These are phyloP conservation scores for Acleris emargana DNA, from an alignment of 2,888 invertebrate genomes.

Conservation along the genomic window DNA sequence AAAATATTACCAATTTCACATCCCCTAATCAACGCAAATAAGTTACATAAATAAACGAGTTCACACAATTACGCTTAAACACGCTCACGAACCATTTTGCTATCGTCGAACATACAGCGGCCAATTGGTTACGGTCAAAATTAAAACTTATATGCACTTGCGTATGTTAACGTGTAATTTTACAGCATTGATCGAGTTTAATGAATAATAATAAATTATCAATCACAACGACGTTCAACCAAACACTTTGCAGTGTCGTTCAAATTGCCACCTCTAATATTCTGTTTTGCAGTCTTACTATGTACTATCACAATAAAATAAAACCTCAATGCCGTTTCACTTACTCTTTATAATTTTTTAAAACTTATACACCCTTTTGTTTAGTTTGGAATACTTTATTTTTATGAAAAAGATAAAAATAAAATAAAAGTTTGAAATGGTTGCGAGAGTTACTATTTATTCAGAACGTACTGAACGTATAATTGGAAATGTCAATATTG, in stretches of 20 bases:
- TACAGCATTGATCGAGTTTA: slow-evolving; percentile 9
- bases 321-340: neutral
- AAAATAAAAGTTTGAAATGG: too few species aligned
- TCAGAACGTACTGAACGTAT: slow-evolving; percentile 25
- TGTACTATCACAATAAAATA: neutral
- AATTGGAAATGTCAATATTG: slow-evolving; percentile 27
- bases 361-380: too few species aligned
- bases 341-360: too few species aligned
- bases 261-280: slow-evolving; percentile 4
- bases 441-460: neutral
- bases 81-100: slow-evolving; percentile 50
- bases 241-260: slow-evolving; percentile 31
- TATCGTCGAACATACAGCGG: slow-evolving; percentile 33
- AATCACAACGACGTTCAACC: slow-evolving; percentile 25
- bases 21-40: slow-evolving; percentile 52
- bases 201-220: slow-evolving; percentile 6
- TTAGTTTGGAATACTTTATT: too few species aligned
- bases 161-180: slow-evolving; percentile 2
- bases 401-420: too few species aligned
- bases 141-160: slow-evolving; percentile 9
- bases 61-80: slow-evolving; percentile 40
- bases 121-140: slow-evolving; percentile 4
- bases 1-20: slow-evolving; percentile 61
- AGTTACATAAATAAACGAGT: slow-evolving; percentile 75
- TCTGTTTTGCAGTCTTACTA: neutral